These are phyloP conservation scores for Allygus modestus DNA, from an alignment of 2,888 invertebrate species.

Conservation along the genomic window DNA sequence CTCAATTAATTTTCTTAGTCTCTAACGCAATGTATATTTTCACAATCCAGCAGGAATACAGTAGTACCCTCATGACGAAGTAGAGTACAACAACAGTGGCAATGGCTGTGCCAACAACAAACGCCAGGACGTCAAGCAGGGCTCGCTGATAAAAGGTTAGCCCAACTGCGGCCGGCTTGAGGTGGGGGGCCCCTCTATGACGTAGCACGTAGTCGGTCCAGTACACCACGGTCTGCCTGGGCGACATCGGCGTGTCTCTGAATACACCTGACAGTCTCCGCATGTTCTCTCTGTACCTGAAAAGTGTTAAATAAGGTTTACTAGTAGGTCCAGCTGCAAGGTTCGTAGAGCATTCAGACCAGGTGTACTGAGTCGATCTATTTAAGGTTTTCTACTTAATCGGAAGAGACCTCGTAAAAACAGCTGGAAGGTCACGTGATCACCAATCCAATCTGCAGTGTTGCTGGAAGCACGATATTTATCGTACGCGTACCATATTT, in stretches of 20 bases:
- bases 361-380: no score
- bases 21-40: neutral
- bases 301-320: no score
- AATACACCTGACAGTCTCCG: neutral
- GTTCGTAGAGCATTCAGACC: no score
- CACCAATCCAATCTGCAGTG: no score
- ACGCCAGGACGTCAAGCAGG: neutral
- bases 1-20: no score
- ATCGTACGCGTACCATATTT: no score
- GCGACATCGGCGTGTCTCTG: neutral
- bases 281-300: conserved; percentile 22
- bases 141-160: neutral
- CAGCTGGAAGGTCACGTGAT: no score
- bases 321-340: no score
- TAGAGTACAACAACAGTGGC: neutral
- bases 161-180: neutral
- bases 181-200: conserved; percentile 8
- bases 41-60: neutral
- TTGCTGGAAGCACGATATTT: no score
- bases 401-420: no score
- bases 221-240: neutral
- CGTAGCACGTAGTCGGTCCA: conserved; percentile 42
- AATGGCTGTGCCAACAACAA: neutral
- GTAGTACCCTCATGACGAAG: neutral
- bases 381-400: no score